These are phyloP conservation scores for Eristalis arbustorum DNA, from an alignment of 2,888 invertebrate species.

Conservation along the genomic window DNA sequence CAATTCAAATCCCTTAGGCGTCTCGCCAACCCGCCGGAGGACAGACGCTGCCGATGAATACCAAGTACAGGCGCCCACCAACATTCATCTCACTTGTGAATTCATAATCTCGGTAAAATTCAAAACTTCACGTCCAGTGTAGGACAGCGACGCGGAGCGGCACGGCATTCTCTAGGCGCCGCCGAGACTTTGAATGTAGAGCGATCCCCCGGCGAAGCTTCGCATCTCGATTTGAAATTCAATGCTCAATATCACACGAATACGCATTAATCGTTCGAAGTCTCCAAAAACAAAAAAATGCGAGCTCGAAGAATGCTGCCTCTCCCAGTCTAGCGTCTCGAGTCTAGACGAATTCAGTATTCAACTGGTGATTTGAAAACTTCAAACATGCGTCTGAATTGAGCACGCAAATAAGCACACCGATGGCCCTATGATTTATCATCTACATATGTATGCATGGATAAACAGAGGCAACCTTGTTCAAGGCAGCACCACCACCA, in stretches of 20 bases:
- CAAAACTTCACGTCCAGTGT: background rate
- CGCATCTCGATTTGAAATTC: slow-evolving; percentile 33
- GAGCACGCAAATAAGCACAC: slow-evolving; percentile 8
- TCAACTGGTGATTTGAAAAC: slow-evolving; percentile 11
- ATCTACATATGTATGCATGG: background rate
- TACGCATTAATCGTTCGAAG: slow-evolving; percentile 5
- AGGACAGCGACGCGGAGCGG: background rate
- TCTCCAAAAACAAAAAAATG: background rate
- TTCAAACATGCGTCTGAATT: slow-evolving; percentile 31
- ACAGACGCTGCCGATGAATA: background rate
- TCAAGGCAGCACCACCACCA: background rate
- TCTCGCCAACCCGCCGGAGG: too few relatives aligned
- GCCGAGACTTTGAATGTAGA: background rate
- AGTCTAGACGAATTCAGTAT: slow-evolving; percentile 2
- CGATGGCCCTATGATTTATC: slow-evolving; percentile 38
- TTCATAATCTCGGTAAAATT: background rate
- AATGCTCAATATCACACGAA: slow-evolving; percentile 10
- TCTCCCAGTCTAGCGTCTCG: too few relatives aligned
- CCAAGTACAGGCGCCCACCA: background rate
- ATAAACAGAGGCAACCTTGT: slow-evolving; percentile 26
- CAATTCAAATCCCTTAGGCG: background rate
- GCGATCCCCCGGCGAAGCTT: background rate
- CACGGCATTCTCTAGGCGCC: background rate
- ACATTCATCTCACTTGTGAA: background rate
- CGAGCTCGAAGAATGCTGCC: background rate